A percentile compares a stretch with the other conserved stretches of the same genome.
phyloP scores from a whole-genome alignment of 2,888 invertebrate species.

The Entomobrya multifasciata region DNA sequence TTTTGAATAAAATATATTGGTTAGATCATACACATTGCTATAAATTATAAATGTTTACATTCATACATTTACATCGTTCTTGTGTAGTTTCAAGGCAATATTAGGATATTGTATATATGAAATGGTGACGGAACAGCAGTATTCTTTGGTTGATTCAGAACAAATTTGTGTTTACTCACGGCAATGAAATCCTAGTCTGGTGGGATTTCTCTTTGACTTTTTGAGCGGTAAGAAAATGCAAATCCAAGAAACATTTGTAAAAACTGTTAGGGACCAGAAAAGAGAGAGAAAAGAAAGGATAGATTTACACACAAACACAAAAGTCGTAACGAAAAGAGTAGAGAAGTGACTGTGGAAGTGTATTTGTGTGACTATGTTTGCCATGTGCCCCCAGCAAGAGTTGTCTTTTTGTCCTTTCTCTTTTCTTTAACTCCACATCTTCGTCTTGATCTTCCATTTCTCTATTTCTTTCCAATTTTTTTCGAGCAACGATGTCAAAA shows the following conservation, averaged over 20 bases:
- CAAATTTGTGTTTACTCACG: conserved; percentile 68
- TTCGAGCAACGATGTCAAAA: conserved; percentile 36
- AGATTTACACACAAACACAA: conserved; percentile 26
- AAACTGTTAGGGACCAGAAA: conserved; percentile 30
- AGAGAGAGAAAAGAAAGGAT: too few relatives aligned
- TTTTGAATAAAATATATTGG: conserved; percentile 15
- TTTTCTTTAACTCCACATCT: conserved; percentile 22
- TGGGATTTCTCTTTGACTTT: conserved; percentile 54
- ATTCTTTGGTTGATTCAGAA: conserved; percentile 59
- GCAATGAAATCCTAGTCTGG: conserved; percentile 61
- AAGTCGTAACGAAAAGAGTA: not conserved
- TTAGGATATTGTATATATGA: too few relatives aligned
- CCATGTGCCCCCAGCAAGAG: conserved; percentile 50
- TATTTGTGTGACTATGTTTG: not conserved
- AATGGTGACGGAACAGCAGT: not conserved
- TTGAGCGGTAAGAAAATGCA: conserved; percentile 59
- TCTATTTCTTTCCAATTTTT: conserved; percentile 8
- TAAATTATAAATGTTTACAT: not conserved
- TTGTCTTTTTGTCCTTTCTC: conserved; percentile 56
- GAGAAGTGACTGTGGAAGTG: not conserved
- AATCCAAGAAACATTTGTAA: conserved; percentile 57
- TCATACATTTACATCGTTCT: not conserved
- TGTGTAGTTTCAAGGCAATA: too few relatives aligned
- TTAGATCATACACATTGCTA: not conserved
- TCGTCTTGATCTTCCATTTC: conserved; percentile 37